Evolutionary conservation across 2,797 vertebrate species (phyloP), one percentile per base, ranked within the genome.

Genomic region (Pitangus sulphuratus): DNA sequence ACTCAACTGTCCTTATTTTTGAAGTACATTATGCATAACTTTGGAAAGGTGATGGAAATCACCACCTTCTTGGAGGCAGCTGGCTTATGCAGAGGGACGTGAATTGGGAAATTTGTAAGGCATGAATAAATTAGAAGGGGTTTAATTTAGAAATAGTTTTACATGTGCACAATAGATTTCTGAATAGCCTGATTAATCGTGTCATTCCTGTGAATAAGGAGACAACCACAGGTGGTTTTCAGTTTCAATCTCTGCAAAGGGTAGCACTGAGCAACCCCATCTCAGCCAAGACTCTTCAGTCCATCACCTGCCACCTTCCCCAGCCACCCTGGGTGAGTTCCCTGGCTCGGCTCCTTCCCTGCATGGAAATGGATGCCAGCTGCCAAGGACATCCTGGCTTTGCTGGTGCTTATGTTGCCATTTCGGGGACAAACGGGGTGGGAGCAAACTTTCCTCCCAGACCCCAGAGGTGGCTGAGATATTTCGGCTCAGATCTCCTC

Each of bases 321-420:
- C 88, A 39, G 0, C 3, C 61, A 72, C 48, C 24, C 0, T 0
- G 39, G 24, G 16, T 0, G 0, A 58, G 33, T 20, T 42, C 11
- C 9, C 5, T 5, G 14, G 14, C 44, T 74, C 51, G 44, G 48
- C 61, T 87, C 9, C 56, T 42, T 50, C 12, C 6, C 54, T 66
- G 12, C 51, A 48, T 21, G 13, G 61, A 79, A 89, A 68, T 22
- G 62, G 83, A 45, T 13, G 13, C 11, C 65, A 79, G 5, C 17
- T 58, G 21, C 19, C 42, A 87, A 45, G 78, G 2, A 70, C 82
- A 61, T 28, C 3, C 7, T 30, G 24, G 9, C 4, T 35, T 47
- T 76, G 11, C 22, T 50, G 12, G 7, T 37, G 16, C 11, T 54
- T 15, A 3, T 24, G 14, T 31, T 72, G n/a, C 21, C 37, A 47